Base-by-base conservation (phyloP, 2,113 vertebrate genomes). In the Xyliphius kryptos region DNA sequence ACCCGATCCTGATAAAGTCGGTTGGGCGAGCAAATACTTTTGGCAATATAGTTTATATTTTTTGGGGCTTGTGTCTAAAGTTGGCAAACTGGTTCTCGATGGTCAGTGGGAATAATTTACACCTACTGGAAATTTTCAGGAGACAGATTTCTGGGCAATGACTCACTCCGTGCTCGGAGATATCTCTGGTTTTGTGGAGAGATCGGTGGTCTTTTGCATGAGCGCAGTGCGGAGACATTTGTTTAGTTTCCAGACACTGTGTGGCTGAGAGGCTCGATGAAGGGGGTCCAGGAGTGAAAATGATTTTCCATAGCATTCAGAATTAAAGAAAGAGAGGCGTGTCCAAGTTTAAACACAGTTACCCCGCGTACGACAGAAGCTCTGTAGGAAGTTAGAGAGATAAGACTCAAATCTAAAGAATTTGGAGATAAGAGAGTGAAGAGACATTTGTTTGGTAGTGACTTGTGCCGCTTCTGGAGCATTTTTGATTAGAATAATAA, bases 161-260 rank as follows among this genome's bases (percentile, higher is more conserved):
- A 86, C 76, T 88, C 86, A 88, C 77, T 78, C 77, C 77, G 74
- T n/a, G n/a, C n/a, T n/a, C n/a, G n/a, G 68, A 81, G 81, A 68
- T 79, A 85, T 85, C 84, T 79, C 36, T 40, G 49, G 49, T 53
- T 41, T 56, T 63, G 77, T n/a, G 73, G 53, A 80, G 60, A 76
- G 84, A 77, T 66, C 79, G 80, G 82, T 78, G 64, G 57, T 78
- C 81, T 70, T 72, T 73, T 80, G 71, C 66, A 61, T 64, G 58
- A 80, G 76, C 53, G 74, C 70, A 20, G 77, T 73, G 80, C 76
- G 70, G 71, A 74, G 77, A 71, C 76, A 56, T 80, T 79, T 85
- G 83, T 88, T 87, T 85, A 87, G 80, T 80, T 81, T 86, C 69
- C 79, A 85, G 82, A 80, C 76, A 74, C n/a, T n/a, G 70, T 80